A percentile compares a stretch with the other conserved stretches of the same genome.
These are phyloP conservation scores for Lottia scabra DNA, from an alignment of 2,888 invertebrate species.

Conservation along the genomic window DNA sequence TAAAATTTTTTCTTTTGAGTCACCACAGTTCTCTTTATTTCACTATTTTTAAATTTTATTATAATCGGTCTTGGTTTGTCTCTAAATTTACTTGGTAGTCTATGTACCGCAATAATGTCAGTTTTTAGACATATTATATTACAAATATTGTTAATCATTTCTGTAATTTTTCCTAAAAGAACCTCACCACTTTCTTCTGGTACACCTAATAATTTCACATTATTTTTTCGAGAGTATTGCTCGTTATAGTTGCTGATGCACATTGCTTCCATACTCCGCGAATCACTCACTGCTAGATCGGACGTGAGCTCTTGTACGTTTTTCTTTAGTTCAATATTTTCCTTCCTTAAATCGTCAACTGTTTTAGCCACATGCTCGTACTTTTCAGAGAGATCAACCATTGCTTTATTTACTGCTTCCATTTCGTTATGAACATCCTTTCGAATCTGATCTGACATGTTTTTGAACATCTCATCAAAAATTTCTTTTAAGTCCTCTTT, in stretches of 20 bases:
- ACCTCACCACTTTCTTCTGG: background rate
- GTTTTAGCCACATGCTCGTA: no score
- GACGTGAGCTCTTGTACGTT: no score
- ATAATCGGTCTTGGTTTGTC: background rate
- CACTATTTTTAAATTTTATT: background rate
- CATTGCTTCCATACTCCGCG: background rate
- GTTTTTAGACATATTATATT: background rate
- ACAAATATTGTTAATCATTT: background rate
- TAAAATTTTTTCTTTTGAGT: no score
- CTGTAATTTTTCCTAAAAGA: background rate
- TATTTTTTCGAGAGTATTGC: background rate
- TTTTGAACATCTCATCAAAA: no score
- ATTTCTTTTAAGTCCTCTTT: no score
- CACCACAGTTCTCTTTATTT: background rate
- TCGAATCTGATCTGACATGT: no score
- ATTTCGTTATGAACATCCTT: no score
- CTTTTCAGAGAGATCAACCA: no score
- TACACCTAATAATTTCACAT: background rate
- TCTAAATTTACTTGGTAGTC: background rate
- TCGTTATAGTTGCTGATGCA: background rate
- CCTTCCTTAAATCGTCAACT: no score
- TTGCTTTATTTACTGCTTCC: no score
- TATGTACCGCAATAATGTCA: background rate
- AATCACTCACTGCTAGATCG: no score
- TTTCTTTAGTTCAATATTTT: no score